Evolutionary conservation across 2,888 invertebrate species (phyloP), one percentile per base, ranked within the genome.

Genomic region (Microctonus aethiopoides): DNA sequence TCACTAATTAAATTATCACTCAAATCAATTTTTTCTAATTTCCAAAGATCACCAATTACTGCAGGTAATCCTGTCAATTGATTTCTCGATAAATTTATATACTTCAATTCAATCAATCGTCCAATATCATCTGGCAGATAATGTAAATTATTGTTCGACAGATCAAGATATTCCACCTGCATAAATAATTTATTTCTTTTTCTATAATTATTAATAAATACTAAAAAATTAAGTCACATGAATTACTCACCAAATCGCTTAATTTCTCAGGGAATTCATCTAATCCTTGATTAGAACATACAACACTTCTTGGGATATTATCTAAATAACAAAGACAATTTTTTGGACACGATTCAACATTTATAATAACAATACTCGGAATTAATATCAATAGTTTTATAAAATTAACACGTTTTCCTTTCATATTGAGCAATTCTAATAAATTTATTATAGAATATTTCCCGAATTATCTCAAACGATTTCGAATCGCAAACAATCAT

Each of bases 131-230:
- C 65, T 11, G 92, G 91, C 76, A 93, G 89, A 16, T 71, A 74
- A 9, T 86, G 83, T 71, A 94, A 90, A 54, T 87, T 84, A 81
- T 94, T 94, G 77, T 88, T 88, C 0, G 92, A 91, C 57, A 94
- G 82, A 75, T 92, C 89, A 77, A 94, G 80, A 13, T 89, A 88
- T 79, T 91, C 89, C 39, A 91, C 90, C 92, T 92, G 87, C 1
- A 67, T 57, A 59, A 1, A 60, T 52, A 69, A 59, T 34, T 65
- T 34, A 13, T 61, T 54, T 11, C 52, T 34, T 51, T 51, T 6
- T 66, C 41, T 7, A 6, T 5, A 1, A 16, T 46, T 16, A 16
- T 46, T 2, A 46, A 5, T n/a, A 16, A 1, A n/a, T 7, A 57
- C 34, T 32, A 29, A 68, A 46, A 16, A 36, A 51, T 11, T 10